These are phyloP conservation scores for Solea senegalensis DNA, from an alignment of 2,113 vertebrate species.

Conservation along the genomic window DNA sequence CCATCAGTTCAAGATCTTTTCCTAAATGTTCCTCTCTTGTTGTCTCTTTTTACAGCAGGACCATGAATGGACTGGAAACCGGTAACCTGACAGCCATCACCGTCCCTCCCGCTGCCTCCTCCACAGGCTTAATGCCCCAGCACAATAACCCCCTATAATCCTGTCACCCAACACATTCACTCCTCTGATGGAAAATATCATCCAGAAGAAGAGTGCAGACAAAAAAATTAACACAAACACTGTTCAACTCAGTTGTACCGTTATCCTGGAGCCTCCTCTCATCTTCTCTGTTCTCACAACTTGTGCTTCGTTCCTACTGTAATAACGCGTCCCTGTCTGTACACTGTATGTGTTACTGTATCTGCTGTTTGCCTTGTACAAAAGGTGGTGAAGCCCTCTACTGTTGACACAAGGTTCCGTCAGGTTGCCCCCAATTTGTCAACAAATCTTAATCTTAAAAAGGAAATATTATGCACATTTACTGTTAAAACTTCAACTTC, in stretches of 20 bases:
- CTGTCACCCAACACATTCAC: not conserved
- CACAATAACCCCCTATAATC: slow-evolving; percentile 29
- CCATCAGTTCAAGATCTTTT: too few species aligned
- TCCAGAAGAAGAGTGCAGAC: not conserved
- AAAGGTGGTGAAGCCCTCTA: not conserved
- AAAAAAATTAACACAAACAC: slow-evolving; percentile 19
- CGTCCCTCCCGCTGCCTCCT: slow-evolving; percentile 83
- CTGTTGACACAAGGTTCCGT: not conserved
- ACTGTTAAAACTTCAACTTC: too few species aligned
- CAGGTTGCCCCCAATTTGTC: slow-evolving; percentile 1
- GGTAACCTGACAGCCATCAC: slow-evolving; percentile 82
- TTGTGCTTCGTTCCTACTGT: slow-evolving; percentile 43
- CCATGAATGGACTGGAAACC: slow-evolving; percentile 88
- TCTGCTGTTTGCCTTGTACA: slow-evolving; percentile 28
- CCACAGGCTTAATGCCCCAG: slow-evolving; percentile 87
- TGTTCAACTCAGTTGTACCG: slow-evolving; percentile 28
- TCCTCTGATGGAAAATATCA: not conserved
- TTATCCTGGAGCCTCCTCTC: not conserved
- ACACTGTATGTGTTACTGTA: slow-evolving; percentile 34
- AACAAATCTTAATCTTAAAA: not conserved
- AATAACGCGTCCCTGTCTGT: slow-evolving; percentile 21
- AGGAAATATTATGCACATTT: slow-evolving; percentile 48
- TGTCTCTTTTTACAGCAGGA: slow-evolving; percentile 73
- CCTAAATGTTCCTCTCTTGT: not conserved
- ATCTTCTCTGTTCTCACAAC: slow-evolving; percentile 17